These are phyloP conservation scores for Origma solitaria DNA, from an alignment of 2,113 vertebrate genomes.

Conservation along the genomic window DNA sequence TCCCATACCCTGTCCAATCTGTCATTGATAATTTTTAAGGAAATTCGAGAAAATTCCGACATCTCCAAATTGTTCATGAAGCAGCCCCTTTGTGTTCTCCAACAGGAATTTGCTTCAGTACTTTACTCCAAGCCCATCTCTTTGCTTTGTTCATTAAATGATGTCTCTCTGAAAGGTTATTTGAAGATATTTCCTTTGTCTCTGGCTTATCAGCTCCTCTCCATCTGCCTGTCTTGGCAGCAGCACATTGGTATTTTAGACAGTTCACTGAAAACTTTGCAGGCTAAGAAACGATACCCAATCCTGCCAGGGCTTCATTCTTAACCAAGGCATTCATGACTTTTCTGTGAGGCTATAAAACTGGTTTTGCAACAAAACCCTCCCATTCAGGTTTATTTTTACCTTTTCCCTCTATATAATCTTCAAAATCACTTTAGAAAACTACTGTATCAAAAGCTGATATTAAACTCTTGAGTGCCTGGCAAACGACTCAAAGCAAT, in stretches of 20 bases:
- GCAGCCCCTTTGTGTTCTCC: neutral
- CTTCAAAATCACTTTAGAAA: constrained; percentile 51
- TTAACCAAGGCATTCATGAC: constrained; percentile 41
- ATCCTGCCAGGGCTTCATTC: neutral
- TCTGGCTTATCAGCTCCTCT: constrained; percentile 1
- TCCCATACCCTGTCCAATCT: neutral
- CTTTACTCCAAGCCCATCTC: neutral
- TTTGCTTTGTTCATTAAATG: neutral
- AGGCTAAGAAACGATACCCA: neutral
- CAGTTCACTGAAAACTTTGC: constrained; percentile 28
- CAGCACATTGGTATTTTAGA: neutral
- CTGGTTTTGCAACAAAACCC: neutral
- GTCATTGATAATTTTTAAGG: neutral
- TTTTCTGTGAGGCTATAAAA: constrained; percentile 15
- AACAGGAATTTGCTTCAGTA: neutral
- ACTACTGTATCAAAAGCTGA: constrained; percentile 37
- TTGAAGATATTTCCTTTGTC: constrained; percentile 22
- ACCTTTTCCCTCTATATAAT: constrained; percentile 30
- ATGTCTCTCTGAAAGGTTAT: neutral
- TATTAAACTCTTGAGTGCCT: constrained; percentile 48
- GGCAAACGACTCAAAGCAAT: constrained; percentile 44
- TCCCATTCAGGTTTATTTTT: constrained; percentile 54
- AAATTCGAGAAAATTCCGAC: neutral
- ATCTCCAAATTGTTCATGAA: neutral
- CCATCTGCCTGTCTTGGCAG: neutral